Evolutionary conservation across 2,797 vertebrate species (phyloP).

Genomic region (Pitangus sulphuratus): DNA sequence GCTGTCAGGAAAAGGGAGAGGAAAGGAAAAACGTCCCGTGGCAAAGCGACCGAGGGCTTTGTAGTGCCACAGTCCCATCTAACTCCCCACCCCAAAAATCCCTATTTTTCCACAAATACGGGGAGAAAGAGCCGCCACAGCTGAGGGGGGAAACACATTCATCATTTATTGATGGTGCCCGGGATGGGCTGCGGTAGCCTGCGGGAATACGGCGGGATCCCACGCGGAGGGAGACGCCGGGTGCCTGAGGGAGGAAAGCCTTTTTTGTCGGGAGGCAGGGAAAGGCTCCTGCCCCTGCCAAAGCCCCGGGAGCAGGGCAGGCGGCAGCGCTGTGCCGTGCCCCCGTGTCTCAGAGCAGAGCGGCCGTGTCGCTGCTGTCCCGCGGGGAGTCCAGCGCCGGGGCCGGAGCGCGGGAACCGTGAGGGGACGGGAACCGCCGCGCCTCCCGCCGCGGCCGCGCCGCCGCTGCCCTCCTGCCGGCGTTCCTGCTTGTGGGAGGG

Average conservation of each 20-base stretch:
- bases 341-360: rapidly evolving
- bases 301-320: background rate
- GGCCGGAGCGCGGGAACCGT: rapidly evolving
- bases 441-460: background rate
- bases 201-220: rapidly evolving
- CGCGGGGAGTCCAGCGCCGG: background rate
- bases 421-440: rapidly evolving
- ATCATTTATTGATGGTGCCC: background rate
- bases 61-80: rapidly evolving
- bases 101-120: rapidly evolving
- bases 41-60: background rate
- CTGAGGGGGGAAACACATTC: rapidly evolving
- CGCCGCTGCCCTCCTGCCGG: rapidly evolving
- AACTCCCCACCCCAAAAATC: background rate
- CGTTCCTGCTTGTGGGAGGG: background rate
- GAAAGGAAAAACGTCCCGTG: rapidly evolving
- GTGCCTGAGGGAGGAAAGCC: background rate
- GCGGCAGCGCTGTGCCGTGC: rapidly evolving
- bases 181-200: rapidly evolving
- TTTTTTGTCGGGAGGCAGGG: background rate
- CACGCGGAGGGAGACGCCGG: rapidly evolving
- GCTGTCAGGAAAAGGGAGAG: background rate
- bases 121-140: background rate
- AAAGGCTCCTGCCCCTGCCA: background rate
- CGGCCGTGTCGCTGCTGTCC: rapidly evolving